Percentiles rank a stretch among this genome's conserved stretches.
Evolutionary conservation across 2,113 vertebrate species (phyloP).

Genomic region (Myotis yumanensis): DNA sequence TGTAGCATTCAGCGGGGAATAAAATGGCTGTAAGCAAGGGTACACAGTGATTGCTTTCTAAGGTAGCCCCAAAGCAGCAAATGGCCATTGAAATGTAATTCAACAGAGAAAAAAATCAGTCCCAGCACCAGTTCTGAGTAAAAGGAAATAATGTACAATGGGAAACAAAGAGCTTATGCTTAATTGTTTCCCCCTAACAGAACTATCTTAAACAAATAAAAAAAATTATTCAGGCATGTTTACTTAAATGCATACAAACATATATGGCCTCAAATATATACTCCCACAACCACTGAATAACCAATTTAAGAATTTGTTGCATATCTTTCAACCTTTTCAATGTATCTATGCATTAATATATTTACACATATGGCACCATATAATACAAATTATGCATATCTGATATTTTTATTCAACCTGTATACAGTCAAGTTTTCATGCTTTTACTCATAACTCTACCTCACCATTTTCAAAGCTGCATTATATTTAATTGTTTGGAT

Average conservation of each 20-base stretch:
- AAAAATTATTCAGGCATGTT: background rate
- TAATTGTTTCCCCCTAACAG: background rate
- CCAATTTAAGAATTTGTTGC: background rate
- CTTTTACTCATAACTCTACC: background rate
- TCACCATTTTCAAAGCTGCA: background rate
- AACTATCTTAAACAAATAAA: background rate
- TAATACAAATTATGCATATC: background rate
- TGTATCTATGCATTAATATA: background rate
- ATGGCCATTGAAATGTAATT: background rate
- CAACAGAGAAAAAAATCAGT: background rate
- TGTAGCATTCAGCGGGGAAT: background rate
- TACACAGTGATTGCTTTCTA: slow-evolving; percentile 39
- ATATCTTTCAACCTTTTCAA: background rate
- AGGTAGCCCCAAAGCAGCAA: background rate
- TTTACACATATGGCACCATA: background rate
- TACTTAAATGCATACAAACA: background rate
- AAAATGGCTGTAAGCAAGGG: slow-evolving; percentile 46
- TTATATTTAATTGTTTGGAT: background rate
- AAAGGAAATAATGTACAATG: background rate
- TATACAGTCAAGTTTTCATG: background rate
- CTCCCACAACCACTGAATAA: background rate
- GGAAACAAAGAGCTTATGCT: background rate
- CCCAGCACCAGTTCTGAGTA: background rate
- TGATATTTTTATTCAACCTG: background rate
- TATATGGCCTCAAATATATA: background rate